phyloP scores from a whole-genome alignment of 2,888 invertebrate genomes.

The Panzeria rudis region DNA sequence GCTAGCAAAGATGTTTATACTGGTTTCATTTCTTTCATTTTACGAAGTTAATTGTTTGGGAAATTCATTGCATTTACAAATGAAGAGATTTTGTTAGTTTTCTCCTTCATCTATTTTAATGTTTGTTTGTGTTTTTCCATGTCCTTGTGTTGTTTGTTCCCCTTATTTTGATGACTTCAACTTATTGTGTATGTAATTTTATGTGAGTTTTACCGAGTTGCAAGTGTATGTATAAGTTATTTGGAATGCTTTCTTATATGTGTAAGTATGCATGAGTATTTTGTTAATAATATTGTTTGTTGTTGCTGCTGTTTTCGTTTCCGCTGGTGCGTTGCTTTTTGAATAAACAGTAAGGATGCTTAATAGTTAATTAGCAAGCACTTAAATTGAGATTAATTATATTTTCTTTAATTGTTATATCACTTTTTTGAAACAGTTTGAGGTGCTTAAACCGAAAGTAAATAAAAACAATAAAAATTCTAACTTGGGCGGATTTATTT shows the following conservation, averaged over 20 bases:
- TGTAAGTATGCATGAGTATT: constrained; percentile 23
- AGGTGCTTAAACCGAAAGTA: background rate
- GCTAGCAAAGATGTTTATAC: constrained; percentile 47
- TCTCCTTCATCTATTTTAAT: background rate
- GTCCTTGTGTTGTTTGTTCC: constrained; percentile 18
- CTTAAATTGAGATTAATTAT: constrained; percentile 68
- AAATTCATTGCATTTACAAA: constrained; percentile 73
- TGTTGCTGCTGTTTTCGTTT: constrained; percentile 45
- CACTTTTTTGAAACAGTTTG: background rate
- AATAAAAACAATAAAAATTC: constrained; percentile 4
- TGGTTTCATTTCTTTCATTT: constrained; percentile 58
- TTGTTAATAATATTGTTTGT: constrained; percentile 56
- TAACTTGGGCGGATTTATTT: background rate
- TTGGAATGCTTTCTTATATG: background rate
- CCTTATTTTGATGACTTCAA: constrained; percentile 45
- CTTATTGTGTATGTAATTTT: constrained; percentile 30
- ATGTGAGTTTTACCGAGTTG: background rate
- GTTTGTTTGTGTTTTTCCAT: constrained; percentile 13
- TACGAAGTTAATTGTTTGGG: constrained; percentile 70
- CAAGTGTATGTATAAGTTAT: background rate
- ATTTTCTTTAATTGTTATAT: constrained; percentile 22
- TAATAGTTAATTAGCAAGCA: constrained; percentile 68
- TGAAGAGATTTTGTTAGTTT: constrained; percentile 58
- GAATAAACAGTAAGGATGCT: constrained; percentile 48
- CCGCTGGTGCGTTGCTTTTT: constrained; percentile 34